These are phyloP conservation scores for Ictalurus furcatus DNA, from an alignment of 2,113 vertebrate species.

Conservation along the genomic window DNA sequence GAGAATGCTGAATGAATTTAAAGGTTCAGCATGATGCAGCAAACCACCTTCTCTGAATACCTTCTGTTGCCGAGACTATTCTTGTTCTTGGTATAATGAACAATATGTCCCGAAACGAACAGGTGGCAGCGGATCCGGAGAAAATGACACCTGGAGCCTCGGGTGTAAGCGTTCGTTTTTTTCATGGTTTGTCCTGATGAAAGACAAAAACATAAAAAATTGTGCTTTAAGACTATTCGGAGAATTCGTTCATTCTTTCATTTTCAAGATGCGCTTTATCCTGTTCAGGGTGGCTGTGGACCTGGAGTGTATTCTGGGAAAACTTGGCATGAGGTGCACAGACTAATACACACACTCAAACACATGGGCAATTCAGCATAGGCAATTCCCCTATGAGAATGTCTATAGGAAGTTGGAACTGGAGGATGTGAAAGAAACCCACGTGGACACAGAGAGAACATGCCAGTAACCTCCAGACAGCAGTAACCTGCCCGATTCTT, in stretches of 20 bases:
- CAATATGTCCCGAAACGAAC: constrained; percentile 13
- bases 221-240: not conserved
- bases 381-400: not conserved
- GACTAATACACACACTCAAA: not conserved
- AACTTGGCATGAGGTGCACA: not conserved
- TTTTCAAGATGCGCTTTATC: not conserved
- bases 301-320: not conserved
- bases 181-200: not conserved
- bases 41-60: not conserved
- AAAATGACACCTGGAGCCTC: constrained; percentile 15
- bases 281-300: not conserved
- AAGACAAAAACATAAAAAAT: not conserved
- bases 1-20: constrained; percentile 1
- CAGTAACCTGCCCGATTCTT: not conserved
- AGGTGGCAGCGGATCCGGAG: constrained; percentile 15
- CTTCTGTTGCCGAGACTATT: constrained; percentile 42
- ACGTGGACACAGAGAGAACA: not conserved
- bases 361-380: not conserved
- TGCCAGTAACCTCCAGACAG: not conserved
- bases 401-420: not conserved
- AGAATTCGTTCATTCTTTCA: not conserved
- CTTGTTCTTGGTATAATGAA: constrained; percentile 1
- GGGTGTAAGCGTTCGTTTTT: not conserved
- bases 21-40: not conserved
- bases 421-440: not conserved